Conservation (phyloP, 2,888 invertebrate species). For the Calliopum simillimum region DNA sequence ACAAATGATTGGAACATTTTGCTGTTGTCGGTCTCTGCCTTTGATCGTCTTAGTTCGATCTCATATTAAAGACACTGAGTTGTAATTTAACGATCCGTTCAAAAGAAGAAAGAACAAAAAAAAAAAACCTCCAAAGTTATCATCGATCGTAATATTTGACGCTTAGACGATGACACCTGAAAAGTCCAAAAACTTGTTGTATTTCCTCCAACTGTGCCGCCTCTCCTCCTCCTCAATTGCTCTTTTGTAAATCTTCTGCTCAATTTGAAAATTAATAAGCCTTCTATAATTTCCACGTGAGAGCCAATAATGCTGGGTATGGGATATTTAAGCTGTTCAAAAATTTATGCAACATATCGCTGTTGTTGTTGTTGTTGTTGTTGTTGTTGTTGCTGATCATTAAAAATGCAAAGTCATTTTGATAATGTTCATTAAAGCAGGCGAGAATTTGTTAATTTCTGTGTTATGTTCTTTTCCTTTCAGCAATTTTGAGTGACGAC, state of each 20-base stretch:
- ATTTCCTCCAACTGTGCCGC: slow-evolving; percentile 12
- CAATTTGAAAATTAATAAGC: neutral
- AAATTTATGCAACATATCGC: neutral
- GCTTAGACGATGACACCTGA: slow-evolving; percentile 62
- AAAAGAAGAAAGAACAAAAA: slow-evolving; percentile 55
- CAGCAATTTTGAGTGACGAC: no score
- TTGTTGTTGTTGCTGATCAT: slow-evolving; percentile 51
- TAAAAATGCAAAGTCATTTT: slow-evolving; percentile 64
- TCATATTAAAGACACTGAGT: slow-evolving; percentile 21
- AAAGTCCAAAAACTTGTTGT: slow-evolving; percentile 51
- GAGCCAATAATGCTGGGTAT: no score
- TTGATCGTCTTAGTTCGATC: slow-evolving; percentile 56
- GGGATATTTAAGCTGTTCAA: neutral
- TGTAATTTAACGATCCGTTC: slow-evolving; percentile 41
- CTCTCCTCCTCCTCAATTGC: neutral
- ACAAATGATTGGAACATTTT: slow-evolving; percentile 34
- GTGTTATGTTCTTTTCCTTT: no score
- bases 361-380: slow-evolving; percentile 12
- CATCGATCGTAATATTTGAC: slow-evolving; percentile 52
- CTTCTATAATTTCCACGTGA: no score
- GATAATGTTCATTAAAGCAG: neutral
- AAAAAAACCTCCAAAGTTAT: slow-evolving; percentile 53
- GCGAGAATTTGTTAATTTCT: neutral
- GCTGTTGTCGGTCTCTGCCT: slow-evolving; percentile 52
- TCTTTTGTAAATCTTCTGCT: slow-evolving; percentile 12